Evolutionary conservation across 2,113 vertebrate genomes (phyloP), one percentile per base, ranked within the genome.

Genomic region (Heptranchias perlo): DNA sequence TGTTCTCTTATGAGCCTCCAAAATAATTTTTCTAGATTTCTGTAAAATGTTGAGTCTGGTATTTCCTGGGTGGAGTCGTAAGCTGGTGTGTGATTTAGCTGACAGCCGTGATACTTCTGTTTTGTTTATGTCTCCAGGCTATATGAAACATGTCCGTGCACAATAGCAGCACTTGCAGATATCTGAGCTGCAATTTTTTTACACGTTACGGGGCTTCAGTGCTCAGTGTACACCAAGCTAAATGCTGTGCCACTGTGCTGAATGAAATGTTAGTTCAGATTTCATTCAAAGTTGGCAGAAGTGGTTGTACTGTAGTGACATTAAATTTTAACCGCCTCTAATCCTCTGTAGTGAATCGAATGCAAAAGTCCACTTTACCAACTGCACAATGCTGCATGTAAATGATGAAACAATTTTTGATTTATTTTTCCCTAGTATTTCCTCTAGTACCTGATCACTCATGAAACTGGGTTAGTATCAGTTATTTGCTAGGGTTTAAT

Each of bases 71-170:
- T 92, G 54, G 58, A 62, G 89, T 35, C 58, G 10, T 92, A 62
- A 62, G 89, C 89, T 62, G 35, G n/a, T 35, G 16, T n/a, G 89
- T 92, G 58, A 62, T 39, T 92, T 92, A 92, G 58, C 89, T 92
- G 31, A 92, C 89, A 92, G 89, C 58, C 13, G 16, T 39, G 35
- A 62, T 92, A 93, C 89, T 62, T 93, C n/a, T 93, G 89, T 39
- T 93, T 93, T 39, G 52, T 93, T 44, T 23, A 39, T 10, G 31
- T 64, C 58, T 62, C 58, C 58, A 64, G 89, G 89, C 5, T 93
- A 14, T n/a, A n/a, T n/a, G 28, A n/a, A 92, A 92, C 4, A 0
- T 62, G 58, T 54, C 25, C 13, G 58, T 92, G 54, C 89, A 62
- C n/a, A 62, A 92, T 62, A 62, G 58, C 54, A 39, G 58, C 23